Percentiles rank a stretch among this genome's conserved stretches.
Conservation (phyloP, 2,888 invertebrate species). For the Hoplodrina ambigua region DNA sequence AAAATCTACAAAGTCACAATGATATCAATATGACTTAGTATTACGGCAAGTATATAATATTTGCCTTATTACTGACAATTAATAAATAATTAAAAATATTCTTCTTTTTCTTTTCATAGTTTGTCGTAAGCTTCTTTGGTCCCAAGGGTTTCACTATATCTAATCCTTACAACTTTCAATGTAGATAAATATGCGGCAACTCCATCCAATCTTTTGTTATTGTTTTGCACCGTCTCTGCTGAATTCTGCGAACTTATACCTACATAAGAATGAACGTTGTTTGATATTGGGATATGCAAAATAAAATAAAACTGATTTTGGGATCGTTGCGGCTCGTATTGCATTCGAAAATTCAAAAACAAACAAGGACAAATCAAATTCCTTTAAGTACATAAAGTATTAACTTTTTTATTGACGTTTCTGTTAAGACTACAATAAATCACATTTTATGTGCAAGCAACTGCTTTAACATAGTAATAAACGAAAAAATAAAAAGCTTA, state of each 20-base stretch:
- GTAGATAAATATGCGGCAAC: conserved; percentile 1
- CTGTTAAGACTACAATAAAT: conserved; percentile 7
- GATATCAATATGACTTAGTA: too few species aligned
- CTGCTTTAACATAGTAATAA: background rate
- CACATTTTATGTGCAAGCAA: background rate
- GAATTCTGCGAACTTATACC: conserved; percentile 32
- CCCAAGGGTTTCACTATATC: background rate
- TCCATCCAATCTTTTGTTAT: conserved; percentile 36
- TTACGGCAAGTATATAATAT: too few species aligned
- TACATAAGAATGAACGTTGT: conserved; percentile 19
- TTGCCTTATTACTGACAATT: too few species aligned
- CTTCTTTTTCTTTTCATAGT: background rate
- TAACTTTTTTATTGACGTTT: background rate
- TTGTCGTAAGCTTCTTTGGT: background rate
- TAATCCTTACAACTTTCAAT: background rate
- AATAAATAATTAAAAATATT: background rate
- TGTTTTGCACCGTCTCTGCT: conserved; percentile 19
- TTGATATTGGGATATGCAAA: conserved; percentile 38
- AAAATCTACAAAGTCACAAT: too few species aligned
- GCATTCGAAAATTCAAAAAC: conserved; percentile 18
- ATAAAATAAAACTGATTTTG: conserved; percentile 37
- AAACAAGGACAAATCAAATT: conserved; percentile 7
- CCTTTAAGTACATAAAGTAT: background rate
- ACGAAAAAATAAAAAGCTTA: background rate
- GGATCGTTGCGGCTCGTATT: conserved; percentile 11